Evolutionary conservation across 2,113 vertebrate genomes (phyloP), one percentile per base, ranked within the genome.

Genomic region (Engraulis encrasicolus): DNA sequence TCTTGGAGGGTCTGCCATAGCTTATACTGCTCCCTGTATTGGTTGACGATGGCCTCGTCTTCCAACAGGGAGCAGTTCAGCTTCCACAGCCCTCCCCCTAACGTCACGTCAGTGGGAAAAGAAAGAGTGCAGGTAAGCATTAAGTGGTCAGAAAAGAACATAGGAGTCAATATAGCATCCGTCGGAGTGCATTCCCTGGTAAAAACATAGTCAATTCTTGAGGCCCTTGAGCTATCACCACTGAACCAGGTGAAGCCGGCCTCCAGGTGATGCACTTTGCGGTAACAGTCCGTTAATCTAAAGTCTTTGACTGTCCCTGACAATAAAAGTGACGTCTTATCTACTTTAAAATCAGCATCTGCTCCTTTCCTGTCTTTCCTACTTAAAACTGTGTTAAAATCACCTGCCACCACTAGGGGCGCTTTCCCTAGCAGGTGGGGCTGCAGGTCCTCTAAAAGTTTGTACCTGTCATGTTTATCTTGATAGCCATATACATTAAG

Each of bases 81-180:
- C 54, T 78, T 88, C 85, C 81, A 88, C 17, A 83, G 17, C 38
- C 79, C 83, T 31, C 54, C 77, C 0, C 88, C 88, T 58, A 54
- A 18, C 0, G 61, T 82, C 71, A 84, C 27, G 36, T 61, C 79
- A 0, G 48, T 27, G n/a, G 66, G n/a, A 1, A 84, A 45, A 19
- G 82, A 84, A 0, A 88, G 77, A 18, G 82, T 87, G 78, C 77
- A 84, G 0, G 61, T 82, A 0, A 88, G 49, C 82, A 87, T 79
- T 0, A 0, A 0, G 78, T 90, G 89, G 6, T 88, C 78, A 0
- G 82, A 84, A 37, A 84, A 90, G 6, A 81, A 86, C 0, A 84
- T 45, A 4, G 78, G 78, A 12, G 50, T 82, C 23, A 88, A 78
- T 80, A 6, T 84, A 37, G 58, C 86, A 82, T 78, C 81, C 0